Base-by-base conservation (phyloP, 2,113 vertebrate genomes). In the Toxostoma redivivum region DNA sequence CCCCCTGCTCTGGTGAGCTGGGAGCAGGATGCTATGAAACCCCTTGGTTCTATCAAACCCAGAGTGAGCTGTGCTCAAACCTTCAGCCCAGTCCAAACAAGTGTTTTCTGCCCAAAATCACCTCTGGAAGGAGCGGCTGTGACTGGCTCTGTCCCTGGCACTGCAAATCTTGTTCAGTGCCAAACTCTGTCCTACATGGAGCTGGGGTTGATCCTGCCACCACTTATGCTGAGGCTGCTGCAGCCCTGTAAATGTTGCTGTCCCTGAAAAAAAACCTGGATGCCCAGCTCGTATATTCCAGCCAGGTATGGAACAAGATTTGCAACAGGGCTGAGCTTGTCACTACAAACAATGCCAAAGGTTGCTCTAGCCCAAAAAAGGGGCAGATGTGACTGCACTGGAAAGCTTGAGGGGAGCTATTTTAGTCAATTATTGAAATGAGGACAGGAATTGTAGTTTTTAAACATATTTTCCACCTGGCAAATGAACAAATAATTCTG, bases 31-130 rank as follows among this genome's bases (percentile, higher is more conserved):
- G 3, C 27, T 30, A 14, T 8, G 22, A 65, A 81, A 57, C 6
- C 7, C 20, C 54, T 54, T 5, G 2, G 22, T 22, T 47, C 35
- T 44, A 51, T 30, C 40, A 76, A 42, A 60, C 15, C 78, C 35
- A 24, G 28, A 22, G 31, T 31, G 42, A 85, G n/a, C 70, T 69
- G 35, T 8, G 30, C 50, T 78, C 74, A 42, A 70, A 37, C 10
- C 15, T 58, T 40, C 47, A n/a, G 61, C 30, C 35, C 69, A 14
- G 54, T 47, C 56, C 20, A 53, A 70, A 69, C 1, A 20, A 50
- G 13, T 0, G 1, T 35, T 27, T 3, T 2, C 40, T 57, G 65
- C 31, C 8, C 12, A 1, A 30, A 44, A 47, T 38, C 47, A n/a
- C 27, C 82, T 64, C 71, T 44, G 88, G n/a, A 51, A 58, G 5